Conservation (phyloP, 2,888 invertebrate species). For the Lasioglossum calceatum region DNA sequence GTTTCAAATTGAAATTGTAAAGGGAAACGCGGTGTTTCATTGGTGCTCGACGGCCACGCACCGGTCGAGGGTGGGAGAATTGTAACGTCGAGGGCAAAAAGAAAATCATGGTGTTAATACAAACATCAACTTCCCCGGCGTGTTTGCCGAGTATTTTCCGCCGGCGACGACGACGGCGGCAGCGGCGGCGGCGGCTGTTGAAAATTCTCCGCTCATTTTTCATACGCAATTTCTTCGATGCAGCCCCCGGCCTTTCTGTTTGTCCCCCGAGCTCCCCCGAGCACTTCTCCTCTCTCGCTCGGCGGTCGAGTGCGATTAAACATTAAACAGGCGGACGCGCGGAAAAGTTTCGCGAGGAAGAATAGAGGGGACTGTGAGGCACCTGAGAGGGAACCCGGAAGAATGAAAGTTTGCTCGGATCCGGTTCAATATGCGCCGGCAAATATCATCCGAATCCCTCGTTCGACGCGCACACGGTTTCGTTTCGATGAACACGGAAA, state of each 20-base stretch:
- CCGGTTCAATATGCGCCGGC: neutral
- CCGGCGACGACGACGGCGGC: neutral
- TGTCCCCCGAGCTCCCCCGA: slow-evolving; percentile 14
- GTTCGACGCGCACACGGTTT: neutral
- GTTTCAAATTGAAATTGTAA: slow-evolving; percentile 35
- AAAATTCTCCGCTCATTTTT: neutral
- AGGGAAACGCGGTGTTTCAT: neutral
- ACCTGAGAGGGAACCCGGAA: neutral
- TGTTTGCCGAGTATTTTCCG: neutral
- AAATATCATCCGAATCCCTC: neutral
- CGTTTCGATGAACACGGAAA: neutral
- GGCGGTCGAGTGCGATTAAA: slow-evolving; percentile 56
- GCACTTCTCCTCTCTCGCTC: slow-evolving; percentile 10
- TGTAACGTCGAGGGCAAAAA: slow-evolving; percentile 19
- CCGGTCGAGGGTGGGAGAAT: neutral
- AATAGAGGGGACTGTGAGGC: neutral
- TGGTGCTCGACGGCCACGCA: neutral
- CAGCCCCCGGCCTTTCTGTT: slow-evolving; percentile 5
- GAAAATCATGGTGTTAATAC: slow-evolving; percentile 19
- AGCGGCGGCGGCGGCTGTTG: neutral
- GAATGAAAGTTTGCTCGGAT: neutral
- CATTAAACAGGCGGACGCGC: slow-evolving; percentile 54
- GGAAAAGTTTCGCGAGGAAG: slow-evolving; percentile 43
- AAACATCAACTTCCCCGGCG: slow-evolving; percentile 2
- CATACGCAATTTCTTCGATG: slow-evolving; percentile 35